These are phyloP conservation scores for Drosophila koepferae DNA, from an alignment of 2,888 invertebrate genomes.

Conservation along the genomic window DNA sequence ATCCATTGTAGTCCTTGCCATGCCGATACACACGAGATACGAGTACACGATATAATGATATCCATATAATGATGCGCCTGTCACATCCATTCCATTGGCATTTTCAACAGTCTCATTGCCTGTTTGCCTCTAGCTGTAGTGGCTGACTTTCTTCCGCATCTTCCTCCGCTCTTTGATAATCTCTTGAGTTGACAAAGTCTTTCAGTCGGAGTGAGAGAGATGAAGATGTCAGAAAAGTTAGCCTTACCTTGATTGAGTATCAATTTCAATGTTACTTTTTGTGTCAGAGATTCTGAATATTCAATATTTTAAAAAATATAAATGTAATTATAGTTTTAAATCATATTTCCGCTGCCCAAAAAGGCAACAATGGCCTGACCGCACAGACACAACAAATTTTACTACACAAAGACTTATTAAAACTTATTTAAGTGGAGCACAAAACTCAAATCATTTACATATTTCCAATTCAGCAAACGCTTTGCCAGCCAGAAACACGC, in stretches of 20 bases:
- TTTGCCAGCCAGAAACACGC: conserved; percentile 22
- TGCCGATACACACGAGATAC: conserved; percentile 75
- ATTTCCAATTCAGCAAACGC: conserved; percentile 70
- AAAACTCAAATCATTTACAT: conserved; percentile 65
- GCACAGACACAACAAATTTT: not conserved
- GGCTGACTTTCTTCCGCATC: conserved; percentile 1
- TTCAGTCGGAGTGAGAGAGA: conserved; percentile 2
- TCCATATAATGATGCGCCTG: conserved; percentile 84
- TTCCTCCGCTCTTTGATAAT: not conserved
- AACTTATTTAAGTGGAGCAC: conserved; percentile 35
- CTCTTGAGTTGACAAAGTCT: conserved; percentile 19
- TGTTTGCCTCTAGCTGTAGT: conserved; percentile 7
- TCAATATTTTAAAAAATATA: too few species aligned
- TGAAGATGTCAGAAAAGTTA: conserved; percentile 24
- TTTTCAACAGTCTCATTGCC: conserved; percentile 30
- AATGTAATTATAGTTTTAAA: not conserved
- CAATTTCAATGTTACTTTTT: not conserved
- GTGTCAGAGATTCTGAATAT: too few species aligned
- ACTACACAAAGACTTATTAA: conserved; percentile 22
- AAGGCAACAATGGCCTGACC: conserved; percentile 18
- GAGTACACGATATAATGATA: conserved; percentile 81
- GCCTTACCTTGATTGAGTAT: conserved; percentile 29
- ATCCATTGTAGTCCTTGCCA: conserved; percentile 53
- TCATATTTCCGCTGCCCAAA: not conserved
- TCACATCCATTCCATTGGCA: conserved; percentile 74